Evolutionary conservation across 2,113 vertebrate genomes (phyloP).

Genomic region (Bothrops jararaca): DNA sequence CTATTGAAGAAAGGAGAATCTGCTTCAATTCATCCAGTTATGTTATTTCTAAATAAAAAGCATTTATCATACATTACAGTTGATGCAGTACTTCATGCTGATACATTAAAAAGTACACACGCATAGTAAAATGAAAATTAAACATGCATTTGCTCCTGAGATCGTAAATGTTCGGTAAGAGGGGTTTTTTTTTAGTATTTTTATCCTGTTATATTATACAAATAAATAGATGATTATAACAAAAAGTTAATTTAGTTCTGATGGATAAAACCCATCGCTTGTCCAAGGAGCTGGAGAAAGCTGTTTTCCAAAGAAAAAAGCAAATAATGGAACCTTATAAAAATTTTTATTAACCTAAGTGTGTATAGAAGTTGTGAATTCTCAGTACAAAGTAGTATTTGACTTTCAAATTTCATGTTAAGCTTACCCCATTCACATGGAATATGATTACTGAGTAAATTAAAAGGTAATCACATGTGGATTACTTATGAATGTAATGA

Average conservation of each 20-base stretch:
- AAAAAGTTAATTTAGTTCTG: constrained; percentile 49
- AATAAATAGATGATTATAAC: constrained; percentile 54
- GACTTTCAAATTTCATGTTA: constrained; percentile 94
- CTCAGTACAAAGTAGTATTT: constrained; percentile 83
- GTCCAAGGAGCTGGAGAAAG: constrained; percentile 37
- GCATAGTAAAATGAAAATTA: constrained; percentile 58
- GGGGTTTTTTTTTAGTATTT: background rate
- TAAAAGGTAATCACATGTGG: constrained; percentile 88
- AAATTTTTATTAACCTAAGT: constrained; percentile 82
- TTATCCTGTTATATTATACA: constrained; percentile 51
- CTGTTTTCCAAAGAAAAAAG: constrained; percentile 64
- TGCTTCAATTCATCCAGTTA: background rate
- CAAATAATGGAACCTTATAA: constrained; percentile 68
- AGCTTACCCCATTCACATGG: constrained; percentile 79
- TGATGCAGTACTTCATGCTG: constrained; percentile 26
- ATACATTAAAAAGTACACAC: constrained; percentile 37
- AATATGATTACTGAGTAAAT: constrained; percentile 90
- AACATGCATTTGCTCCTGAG: constrained; percentile 64
- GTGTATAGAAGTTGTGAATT: constrained; percentile 81
- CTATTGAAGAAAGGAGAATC: constrained; percentile 14
- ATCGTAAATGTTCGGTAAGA: constrained; percentile 46
- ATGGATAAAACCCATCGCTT: constrained; percentile 62
- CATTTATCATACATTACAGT: constrained; percentile 14
- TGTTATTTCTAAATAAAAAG: constrained; percentile 30
- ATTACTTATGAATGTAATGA: constrained; percentile 89